These are phyloP conservation scores for Rattus norvegicus DNA, from an alignment of 2,113 vertebrate genomes.

Conservation along the genomic window GRCr8 NC_086023.1:139469501-139470000, in stretches of 20 bases:
- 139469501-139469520: neutral
- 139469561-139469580: neutral
- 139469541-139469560: neutral
- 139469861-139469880: conserved; percentile 16
- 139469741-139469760: neutral
- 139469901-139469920: neutral
- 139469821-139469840: neutral
- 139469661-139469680: neutral
- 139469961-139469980: neutral
- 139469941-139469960: neutral
- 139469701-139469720: neutral
- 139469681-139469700: neutral
- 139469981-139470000: no score
- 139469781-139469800: neutral
- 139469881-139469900: neutral
- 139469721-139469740: neutral
- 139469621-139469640: neutral
- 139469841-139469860: conserved; percentile 30
- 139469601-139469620: neutral
- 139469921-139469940: no score
- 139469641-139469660: no score
- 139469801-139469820: conserved; percentile 14
- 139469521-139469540: neutral
- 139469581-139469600: neutral
- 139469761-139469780: neutral